These are phyloP conservation scores for Uloborus plumipes DNA, from an alignment of 2,888 invertebrate genomes.

Conservation along the genomic window DNA sequence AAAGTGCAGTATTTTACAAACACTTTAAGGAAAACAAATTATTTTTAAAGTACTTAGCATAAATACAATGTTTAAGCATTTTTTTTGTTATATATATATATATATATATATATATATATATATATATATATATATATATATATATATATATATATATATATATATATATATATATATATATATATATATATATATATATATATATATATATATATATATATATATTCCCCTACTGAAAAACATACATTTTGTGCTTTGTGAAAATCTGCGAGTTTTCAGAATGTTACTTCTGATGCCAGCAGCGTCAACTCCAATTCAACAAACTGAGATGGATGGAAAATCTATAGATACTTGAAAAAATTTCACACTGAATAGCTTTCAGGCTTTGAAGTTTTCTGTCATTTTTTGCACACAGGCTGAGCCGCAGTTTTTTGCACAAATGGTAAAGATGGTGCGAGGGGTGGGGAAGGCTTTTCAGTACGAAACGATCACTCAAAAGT, in stretches of 20 bases:
- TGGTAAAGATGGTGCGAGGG: conserved; percentile 55
- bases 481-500: conserved; percentile 61
- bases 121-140: background rate
- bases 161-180: background rate
- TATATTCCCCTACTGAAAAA: conserved; percentile 16
- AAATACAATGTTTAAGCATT: no score
- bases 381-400: conserved; percentile 61
- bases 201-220: conserved; percentile 2
- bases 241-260: conserved; percentile 53
- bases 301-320: conserved; percentile 63
- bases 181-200: no score
- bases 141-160: conserved; percentile 35
- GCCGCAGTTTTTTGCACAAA: conserved; percentile 60
- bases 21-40: no score
- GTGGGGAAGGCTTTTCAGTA: conserved; percentile 51
- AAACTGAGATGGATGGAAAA: conserved; percentile 65
- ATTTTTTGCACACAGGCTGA: conserved; percentile 59
- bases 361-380: conserved; percentile 65
- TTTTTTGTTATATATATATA: no score
- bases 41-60: no score
- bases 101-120: background rate
- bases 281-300: conserved; percentile 61
- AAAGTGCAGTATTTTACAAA: no score
- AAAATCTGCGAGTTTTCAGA: conserved; percentile 52
- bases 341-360: conserved; percentile 64